Evolutionary conservation across 2,888 invertebrate genomes (phyloP).

Genomic region (Synergus gifuensis): DNA sequence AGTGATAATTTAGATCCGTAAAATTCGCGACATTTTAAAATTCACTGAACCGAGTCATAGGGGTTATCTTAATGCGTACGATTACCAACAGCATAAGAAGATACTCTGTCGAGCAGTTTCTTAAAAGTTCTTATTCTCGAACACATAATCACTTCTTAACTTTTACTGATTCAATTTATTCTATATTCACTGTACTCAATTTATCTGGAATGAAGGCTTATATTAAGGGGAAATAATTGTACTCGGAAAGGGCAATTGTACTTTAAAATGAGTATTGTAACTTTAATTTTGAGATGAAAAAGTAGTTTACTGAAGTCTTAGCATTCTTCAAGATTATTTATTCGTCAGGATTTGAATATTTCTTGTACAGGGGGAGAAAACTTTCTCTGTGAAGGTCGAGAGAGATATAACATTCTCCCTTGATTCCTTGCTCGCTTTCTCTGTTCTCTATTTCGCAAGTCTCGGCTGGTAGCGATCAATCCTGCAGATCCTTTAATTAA

Average conservation of each 20-base stretch:
- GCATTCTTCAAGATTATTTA: too few relatives aligned
- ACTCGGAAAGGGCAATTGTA: background rate
- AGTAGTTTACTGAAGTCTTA: background rate
- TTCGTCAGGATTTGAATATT: too few relatives aligned
- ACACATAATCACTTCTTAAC: background rate
- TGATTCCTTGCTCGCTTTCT: slow-evolving; percentile 11
- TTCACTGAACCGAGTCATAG: slow-evolving; percentile 32
- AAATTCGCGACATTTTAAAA: slow-evolving; percentile 39
- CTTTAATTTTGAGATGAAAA: background rate
- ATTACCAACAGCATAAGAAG: slow-evolving; percentile 9
- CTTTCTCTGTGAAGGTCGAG: background rate
- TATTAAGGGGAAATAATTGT: background rate
- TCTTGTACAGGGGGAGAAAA: background rate
- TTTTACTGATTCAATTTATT: background rate
- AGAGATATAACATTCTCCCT: background rate
- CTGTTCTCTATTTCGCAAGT: slow-evolving; percentile 38
- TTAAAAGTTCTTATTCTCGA: background rate
- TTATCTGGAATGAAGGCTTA: background rate
- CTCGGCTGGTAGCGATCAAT: slow-evolving; percentile 52
- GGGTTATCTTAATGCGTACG: slow-evolving; percentile 31
- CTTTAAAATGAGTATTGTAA: background rate
- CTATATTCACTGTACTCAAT: background rate
- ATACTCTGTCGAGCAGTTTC: background rate
- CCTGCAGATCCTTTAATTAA: slow-evolving; percentile 65
- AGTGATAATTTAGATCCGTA: slow-evolving; percentile 47